Base-by-base conservation (phyloP, 92 coral and sea anemone species). In the Parazoanthus swiftii region DNA sequence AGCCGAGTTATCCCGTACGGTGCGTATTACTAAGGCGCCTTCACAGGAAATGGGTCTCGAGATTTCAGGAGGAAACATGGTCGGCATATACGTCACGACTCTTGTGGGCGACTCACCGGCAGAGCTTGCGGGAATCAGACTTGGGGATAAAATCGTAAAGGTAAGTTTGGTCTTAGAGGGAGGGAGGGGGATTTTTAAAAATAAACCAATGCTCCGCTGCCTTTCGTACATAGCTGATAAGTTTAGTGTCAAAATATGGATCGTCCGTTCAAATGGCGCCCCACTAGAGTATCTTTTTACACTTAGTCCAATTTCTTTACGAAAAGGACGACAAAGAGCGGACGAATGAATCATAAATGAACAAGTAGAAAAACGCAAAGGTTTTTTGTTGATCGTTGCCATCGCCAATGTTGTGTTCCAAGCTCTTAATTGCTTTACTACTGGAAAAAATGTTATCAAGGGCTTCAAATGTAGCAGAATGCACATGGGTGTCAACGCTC, bases 31-130 rank as follows among this genome's bases (percentile, higher is more conserved):
- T 35, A 90, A 90, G 39, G 82, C 82, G 8, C 73, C 92, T 15
- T 88, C 85, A 39, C 89, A 90, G 65, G 67, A 79, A 8, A 29
- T 90, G 42, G 92, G 92, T 3, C 36, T 90, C 5, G 63, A 90
- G 38, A 80, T 90, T 3, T 74, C 83, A 18, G 92, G 92, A 7
- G 92, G 92, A 4, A 90, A 90, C 33, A 74, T 80, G n/a, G 89
- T 90, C 20, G 92, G 92, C 10, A 90, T 90, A 37, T 90, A 86
- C 50, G 73, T 90, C 26, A 90, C 89, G 20, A 85, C 89, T 5
- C 84, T 90, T 80, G 68, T 33, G 15, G 79, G 70, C 11, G 89
- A 48, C 51, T 85, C 89, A 54, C 72, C 88, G 58, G 92, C 92
- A 20, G 92, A 90, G 42, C 50, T 70, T 8, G 92, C 92, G 15